A percentile compares a stretch with the other conserved stretches of the same genome.
phyloP scores from a whole-genome alignment of 2,797 vertebrate species.

The Enteromius mattozi region DNA sequence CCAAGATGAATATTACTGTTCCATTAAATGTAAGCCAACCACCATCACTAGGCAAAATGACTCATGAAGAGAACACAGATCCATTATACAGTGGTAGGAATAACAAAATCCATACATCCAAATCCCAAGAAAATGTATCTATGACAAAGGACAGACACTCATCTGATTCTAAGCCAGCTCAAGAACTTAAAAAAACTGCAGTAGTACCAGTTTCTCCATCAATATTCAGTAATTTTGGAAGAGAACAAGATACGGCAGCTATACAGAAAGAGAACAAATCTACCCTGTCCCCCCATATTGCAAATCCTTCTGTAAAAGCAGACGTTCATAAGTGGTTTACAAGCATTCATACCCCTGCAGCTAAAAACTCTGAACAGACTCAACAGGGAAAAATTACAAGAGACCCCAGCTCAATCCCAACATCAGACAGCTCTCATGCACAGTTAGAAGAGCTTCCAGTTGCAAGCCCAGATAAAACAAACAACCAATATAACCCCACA shows the following conservation, averaged over 20 bases:
- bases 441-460: conserved; percentile 52
- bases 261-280: conserved; percentile 50
- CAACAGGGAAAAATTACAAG: conserved; percentile 38
- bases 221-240: conserved; percentile 51
- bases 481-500: conserved; percentile 35
- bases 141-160: conserved; percentile 50
- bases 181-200: conserved; percentile 52
- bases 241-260: conserved; percentile 50
- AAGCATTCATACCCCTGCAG: conserved; percentile 54
- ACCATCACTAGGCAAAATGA: conserved; percentile 67
- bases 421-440: conserved; percentile 49
- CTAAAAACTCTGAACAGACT: conserved; percentile 53
- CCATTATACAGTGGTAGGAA: conserved; percentile 52
- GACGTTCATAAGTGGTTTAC: conserved; percentile 56
- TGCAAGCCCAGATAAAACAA: conserved; percentile 48
- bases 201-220: conserved; percentile 53
- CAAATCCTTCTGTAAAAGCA: conserved; percentile 39
- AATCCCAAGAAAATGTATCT: conserved; percentile 49
- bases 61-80: conserved; percentile 67
- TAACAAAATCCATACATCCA: conserved; percentile 47
- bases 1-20: conserved; percentile 65
- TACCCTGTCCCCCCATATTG: conserved; percentile 26
- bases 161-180: conserved; percentile 43
- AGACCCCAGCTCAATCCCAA: conserved; percentile 43
- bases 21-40: conserved; percentile 68